Conservation (phyloP, 2,888 invertebrate species). For the Crocallis elinguaria region DNA sequence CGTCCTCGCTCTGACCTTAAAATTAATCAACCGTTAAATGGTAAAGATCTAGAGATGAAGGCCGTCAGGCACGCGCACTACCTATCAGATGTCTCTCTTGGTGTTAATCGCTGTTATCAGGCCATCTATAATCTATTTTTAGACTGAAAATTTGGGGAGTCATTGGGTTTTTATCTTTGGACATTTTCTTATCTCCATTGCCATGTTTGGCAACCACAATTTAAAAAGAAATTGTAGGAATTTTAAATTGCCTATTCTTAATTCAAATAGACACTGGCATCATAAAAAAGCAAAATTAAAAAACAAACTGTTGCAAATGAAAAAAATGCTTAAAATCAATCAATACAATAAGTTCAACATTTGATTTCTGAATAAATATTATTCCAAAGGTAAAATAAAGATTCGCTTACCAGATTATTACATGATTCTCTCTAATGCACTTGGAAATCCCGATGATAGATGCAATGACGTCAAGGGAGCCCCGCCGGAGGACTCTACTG, state of each 20-base stretch:
- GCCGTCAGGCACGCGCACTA: conserved; percentile 49
- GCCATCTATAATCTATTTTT: conserved; percentile 23
- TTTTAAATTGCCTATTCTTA: no score
- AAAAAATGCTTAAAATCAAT: no score
- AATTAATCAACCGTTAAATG: conserved; percentile 25
- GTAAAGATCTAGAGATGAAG: conserved; percentile 41
- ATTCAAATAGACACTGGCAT: not conserved
- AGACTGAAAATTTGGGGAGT: not conserved
- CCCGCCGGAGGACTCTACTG: conserved; percentile 50
- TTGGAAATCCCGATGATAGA: conserved; percentile 42
- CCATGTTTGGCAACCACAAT: not conserved
- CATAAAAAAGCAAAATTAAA: not conserved
- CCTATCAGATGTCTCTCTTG: conserved; percentile 33
- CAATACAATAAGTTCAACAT: not conserved
- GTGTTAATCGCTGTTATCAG: conserved; percentile 22
- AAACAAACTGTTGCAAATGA: not conserved
- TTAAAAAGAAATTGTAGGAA: not conserved
- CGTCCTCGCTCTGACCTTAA: conserved; percentile 15
- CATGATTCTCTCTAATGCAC: conserved; percentile 61
- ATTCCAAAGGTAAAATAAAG: not conserved
- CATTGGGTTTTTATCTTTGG: no score
- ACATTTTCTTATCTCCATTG: no score
- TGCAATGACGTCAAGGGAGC: conserved; percentile 65
- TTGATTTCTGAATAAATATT: not conserved
- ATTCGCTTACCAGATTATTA: conserved; percentile 56